Evolutionary conservation across 2,888 invertebrate species (phyloP).

Genomic region (Boloria euphrosyne): DNA sequence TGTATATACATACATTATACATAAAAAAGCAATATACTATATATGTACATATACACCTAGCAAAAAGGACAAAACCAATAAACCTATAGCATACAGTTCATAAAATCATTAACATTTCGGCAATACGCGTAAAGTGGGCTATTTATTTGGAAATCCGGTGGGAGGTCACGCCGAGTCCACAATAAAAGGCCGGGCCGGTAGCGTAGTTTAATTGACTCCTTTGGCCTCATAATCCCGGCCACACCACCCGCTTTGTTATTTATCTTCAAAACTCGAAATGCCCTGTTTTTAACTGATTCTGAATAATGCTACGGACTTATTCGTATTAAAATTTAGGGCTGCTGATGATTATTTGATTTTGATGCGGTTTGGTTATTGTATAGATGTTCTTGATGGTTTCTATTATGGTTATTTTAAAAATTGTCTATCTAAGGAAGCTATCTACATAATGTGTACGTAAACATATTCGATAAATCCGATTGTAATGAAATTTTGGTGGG

Average conservation of each 20-base stretch:
- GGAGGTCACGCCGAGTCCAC: conserved; percentile 78
- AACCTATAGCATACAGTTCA: neutral
- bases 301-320: conserved; percentile 11
- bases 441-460: too few species aligned
- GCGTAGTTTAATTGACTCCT: conserved; percentile 81
- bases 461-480: too few species aligned
- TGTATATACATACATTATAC: too few species aligned
- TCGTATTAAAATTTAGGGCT: neutral
- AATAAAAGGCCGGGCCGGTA: conserved; percentile 77
- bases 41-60: neutral
- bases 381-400: neutral
- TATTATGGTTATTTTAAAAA: too few species aligned
- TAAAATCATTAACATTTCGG: conserved; percentile 11
- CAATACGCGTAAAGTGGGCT: conserved; percentile 63
- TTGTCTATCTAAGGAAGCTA: too few species aligned
- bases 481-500: too few species aligned
- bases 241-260: conserved; percentile 77
- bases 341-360: neutral
- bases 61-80: too few species aligned
- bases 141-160: conserved; percentile 76
- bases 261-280: conserved; percentile 71
- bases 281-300: conserved; percentile 19
- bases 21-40: neutral
- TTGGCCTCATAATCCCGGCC: conserved; percentile 78
- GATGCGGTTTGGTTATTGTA: neutral